Percentiles rank a stretch among this genome's conserved stretches.
Conservation (phyloP, 2,888 invertebrate genomes). For the Gisinianus flammeolus region DNA sequence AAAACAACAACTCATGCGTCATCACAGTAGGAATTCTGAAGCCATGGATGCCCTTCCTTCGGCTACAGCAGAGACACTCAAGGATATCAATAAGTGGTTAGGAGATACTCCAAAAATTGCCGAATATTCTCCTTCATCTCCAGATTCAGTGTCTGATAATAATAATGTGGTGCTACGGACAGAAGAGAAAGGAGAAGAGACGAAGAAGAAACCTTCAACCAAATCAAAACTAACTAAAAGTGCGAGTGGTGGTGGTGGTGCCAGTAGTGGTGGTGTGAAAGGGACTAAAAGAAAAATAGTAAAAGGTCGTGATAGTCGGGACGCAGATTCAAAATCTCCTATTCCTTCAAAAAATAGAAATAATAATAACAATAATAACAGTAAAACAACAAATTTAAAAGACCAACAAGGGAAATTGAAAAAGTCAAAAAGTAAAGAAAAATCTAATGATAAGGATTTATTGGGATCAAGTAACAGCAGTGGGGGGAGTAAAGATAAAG, state of each 20-base stretch:
- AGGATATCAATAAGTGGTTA: slow-evolving; percentile 88
- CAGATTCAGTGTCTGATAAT: slow-evolving; percentile 25
- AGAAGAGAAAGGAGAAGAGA: slow-evolving; percentile 21
- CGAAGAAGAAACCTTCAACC: neutral
- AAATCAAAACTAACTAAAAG: slow-evolving; percentile 14
- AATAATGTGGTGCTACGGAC: slow-evolving; percentile 24
- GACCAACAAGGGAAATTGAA: slow-evolving; percentile 6
- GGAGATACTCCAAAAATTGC: slow-evolving; percentile 73
- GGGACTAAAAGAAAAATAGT: neutral
- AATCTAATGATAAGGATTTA: neutral
- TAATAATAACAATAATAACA: neutral
- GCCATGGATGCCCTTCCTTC: slow-evolving; percentile 73
- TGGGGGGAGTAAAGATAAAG: slow-evolving; percentile 17
- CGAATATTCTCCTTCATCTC: slow-evolving; percentile 45
- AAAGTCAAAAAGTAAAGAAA: slow-evolving; percentile 9
- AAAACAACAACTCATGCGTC: slow-evolving; percentile 60
- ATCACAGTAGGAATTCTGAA: slow-evolving; percentile 66
- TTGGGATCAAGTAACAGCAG: neutral
- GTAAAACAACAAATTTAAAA: neutral
- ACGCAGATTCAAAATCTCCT: neutral
- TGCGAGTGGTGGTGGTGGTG: neutral
- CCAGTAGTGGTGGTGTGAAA: neutral
- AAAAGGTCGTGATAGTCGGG: slow-evolving; percentile 2
- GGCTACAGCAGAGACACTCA: slow-evolving; percentile 72
- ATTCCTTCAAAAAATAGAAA: neutral